Conservation (phyloP, 2,113 vertebrate genomes). For the Chaetorhynchus papuensis region DNA sequence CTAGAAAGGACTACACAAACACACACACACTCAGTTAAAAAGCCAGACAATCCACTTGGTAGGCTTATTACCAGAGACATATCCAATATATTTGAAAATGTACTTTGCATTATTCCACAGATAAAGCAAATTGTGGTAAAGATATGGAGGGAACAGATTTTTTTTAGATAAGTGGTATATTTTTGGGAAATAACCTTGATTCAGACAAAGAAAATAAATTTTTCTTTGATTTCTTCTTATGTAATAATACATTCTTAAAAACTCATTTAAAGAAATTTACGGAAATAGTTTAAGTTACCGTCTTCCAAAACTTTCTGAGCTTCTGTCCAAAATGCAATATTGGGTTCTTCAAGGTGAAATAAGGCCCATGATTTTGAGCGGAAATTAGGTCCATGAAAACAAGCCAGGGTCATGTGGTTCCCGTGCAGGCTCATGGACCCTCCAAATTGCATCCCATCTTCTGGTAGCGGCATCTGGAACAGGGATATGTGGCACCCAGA, state of each 20-base stretch:
- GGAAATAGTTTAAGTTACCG: constrained; percentile 70
- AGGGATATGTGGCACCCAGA: constrained; percentile 97
- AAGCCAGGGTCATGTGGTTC: constrained; percentile 97
- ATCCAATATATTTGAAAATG: background rate
- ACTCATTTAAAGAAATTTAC: background rate
- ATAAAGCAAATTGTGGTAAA: background rate
- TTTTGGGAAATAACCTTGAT: background rate
- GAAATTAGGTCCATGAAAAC: constrained; percentile 97
- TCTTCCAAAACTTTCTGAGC: constrained; percentile 98
- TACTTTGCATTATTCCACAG: background rate
- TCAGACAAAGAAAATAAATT: background rate
- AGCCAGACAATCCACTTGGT: background rate
- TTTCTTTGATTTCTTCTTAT: background rate
- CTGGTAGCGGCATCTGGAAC: constrained; percentile 92
- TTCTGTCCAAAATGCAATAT: constrained; percentile 99
- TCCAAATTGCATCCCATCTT: constrained; percentile 94
- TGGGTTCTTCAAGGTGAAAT: constrained; percentile 97
- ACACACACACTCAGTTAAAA: background rate
- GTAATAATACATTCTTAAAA: background rate
- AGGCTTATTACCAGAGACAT: background rate
- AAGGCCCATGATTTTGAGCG: constrained; percentile 97
- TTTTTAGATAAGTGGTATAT: background rate
- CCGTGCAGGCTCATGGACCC: constrained; percentile 97
- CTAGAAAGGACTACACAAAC: background rate
- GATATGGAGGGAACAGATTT: background rate